Conservation (phyloP, 2,888 invertebrate species). For the Anthrax anthrax region DNA sequence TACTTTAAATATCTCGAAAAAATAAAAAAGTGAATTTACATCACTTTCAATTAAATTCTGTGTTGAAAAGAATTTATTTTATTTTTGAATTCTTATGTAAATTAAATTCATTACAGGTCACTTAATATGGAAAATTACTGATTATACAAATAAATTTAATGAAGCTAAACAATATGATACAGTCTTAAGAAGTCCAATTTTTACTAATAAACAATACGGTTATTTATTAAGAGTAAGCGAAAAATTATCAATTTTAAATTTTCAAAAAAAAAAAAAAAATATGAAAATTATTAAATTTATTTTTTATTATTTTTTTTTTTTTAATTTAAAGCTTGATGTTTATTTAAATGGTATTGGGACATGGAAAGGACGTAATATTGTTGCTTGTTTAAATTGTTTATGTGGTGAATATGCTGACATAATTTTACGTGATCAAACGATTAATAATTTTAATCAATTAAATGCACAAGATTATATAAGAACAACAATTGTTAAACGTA, state of each 20-base stretch:
- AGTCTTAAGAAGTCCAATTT: conserved; percentile 50
- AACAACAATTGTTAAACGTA: conserved; percentile 41
- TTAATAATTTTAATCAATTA: conserved; percentile 30
- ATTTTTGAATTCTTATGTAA: no score
- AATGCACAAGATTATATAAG: conserved; percentile 51
- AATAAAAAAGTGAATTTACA: no score
- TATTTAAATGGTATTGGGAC: conserved; percentile 60
- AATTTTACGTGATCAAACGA: conserved; percentile 47
- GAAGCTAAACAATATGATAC: conserved; percentile 50
- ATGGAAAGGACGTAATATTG: conserved; percentile 59
- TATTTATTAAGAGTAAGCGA: conserved; percentile 50
- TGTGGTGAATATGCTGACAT: conserved; percentile 55
- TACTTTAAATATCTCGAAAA: no score
- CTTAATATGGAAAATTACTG: conserved; percentile 55
- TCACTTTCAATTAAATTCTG: no score
- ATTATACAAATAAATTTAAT: conserved; percentile 48
- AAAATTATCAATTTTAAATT: neutral
- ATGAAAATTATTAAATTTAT: neutral
- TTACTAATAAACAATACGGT: conserved; percentile 56
- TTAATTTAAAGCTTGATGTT: conserved; percentile 42
- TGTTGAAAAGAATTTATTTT: no score
- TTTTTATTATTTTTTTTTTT: neutral
- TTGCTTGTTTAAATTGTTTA: conserved; percentile 52
- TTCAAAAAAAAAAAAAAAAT: no score
- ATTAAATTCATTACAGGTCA: conserved; percentile 30